Evolutionary conservation across 2,797 vertebrate genomes (phyloP), one percentile per base, ranked within the genome.

Genomic region (Eleutherodactylus coqui): DNA sequence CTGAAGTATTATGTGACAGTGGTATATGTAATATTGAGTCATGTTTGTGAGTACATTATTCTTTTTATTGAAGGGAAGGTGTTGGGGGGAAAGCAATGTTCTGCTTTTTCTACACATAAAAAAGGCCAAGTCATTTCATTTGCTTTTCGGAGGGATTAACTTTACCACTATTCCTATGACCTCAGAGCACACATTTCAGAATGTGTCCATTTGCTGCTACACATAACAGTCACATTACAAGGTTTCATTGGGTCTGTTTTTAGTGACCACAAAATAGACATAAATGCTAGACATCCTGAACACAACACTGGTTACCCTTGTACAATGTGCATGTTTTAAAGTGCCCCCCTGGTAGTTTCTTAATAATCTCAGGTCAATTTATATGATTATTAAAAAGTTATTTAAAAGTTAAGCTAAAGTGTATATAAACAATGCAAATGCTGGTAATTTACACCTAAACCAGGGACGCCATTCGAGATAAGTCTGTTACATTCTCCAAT

Each of bases 401-500:
- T 88, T 88, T 83, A 38, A 70, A 90, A 91, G 85, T 89, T 89
- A 91, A 90, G 90, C 89, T 92, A 90, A 93, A 91, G 89, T 89
- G 78, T 90, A 90, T 86, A 17, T 88, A 38, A 88, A 72, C 86
- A 92, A 90, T 60, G 78, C 87, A 91, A 84, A 91, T 89, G 85
- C 27, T 90, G 88, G 85, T 90, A 90, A 78, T 79, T 86, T 89
- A 87, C 81, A 90, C 84, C 87, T 91, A 89, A 93, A 90, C 82
- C 79, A 88, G 80, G 62, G 73, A 79, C 86, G 92, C 88, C 91
- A 94, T 90, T 77, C 90, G 89, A 94, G 91, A 92, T 84, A 90
- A 78, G 84, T 90, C 90, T 92, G 81, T 75, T 89, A 86, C 92
- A 93, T 95, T 95, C 93, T 93, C 92, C 88, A 94, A 94, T 76